Base-by-base conservation (phyloP, 2,797 vertebrate species). In the Rhabdomys pumilio region DNA sequence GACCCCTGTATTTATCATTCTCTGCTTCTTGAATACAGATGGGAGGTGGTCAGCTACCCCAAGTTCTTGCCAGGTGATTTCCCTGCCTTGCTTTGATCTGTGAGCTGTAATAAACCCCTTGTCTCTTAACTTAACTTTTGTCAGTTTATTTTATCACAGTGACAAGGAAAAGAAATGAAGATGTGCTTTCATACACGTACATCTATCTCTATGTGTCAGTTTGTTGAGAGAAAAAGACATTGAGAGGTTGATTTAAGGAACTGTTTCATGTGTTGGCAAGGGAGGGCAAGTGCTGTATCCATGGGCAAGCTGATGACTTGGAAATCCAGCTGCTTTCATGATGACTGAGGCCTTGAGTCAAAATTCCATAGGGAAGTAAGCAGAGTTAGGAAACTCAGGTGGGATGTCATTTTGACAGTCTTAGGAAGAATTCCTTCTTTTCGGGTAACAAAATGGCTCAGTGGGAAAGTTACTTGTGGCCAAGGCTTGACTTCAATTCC, bases 171-270 rank as follows among this genome's bases (percentile, higher is more conserved):
- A 85, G 61, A 65, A 50, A 85, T 22, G 41, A 67, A 84, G 41
- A 34, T 22, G 31, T 34, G 44, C 44, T n/a, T 34, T 47, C 19
- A 20, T 47, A 20, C 29, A 20, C 2, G 6, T 8, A 57, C 59
- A 82, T 59, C 5, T 20, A 38, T 79, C 44, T 63, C 31, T 63
- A 41, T 38, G 38, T 44, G 67, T 77, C 14, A 73, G 79, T 73
- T 38, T 69, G 7, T 31, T 89, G 44, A 91, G 19, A 53, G 41
- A 76, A 34, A 94, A 90, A 75, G 55, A 38, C n/a, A 79, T 4
- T 65, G 14, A 53, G 4, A 81, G n/a, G 53, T 14, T 63, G 26
- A 76, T 72, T 53, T 92, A 95, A 92, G 38, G 61, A 91, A 89
- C 12, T 75, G 22, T 13, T 6, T 93, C 20, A 29, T 41, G 47